Conservation (phyloP, 2,797 vertebrate species). For the Anabacerthia variegaticeps region DNA sequence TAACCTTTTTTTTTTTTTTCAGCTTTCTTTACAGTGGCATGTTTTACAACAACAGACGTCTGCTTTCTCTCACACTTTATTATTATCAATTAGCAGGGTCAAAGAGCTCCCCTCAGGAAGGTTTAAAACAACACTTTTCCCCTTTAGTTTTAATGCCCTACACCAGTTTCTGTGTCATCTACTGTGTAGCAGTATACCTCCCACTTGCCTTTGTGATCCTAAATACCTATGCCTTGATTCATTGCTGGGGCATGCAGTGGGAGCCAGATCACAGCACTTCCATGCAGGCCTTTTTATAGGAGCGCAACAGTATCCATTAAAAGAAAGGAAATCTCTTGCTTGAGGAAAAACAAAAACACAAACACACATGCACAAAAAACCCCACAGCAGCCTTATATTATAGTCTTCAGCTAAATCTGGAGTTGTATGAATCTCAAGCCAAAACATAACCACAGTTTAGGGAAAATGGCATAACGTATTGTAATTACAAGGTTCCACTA, state of each 20-base stretch:
- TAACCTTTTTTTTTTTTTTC: neutral
- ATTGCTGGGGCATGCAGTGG: neutral
- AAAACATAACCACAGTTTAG: constrained; percentile 3
- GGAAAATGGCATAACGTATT: neutral
- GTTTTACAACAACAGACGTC: neutral
- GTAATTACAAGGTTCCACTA: neutral
- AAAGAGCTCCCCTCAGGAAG: constrained; percentile 53
- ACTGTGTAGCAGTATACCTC: constrained; percentile 6
- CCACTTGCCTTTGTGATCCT: constrained; percentile 51
- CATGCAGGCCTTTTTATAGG: constrained; percentile 9
- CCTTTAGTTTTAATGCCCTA: constrained; percentile 27
- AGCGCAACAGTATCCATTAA: neutral
- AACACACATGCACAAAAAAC: accelerated
- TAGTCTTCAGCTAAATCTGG: neutral
- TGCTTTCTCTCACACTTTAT: constrained; percentile 63
- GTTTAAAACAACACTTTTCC: constrained; percentile 59
- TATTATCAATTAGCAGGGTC: constrained; percentile 65
- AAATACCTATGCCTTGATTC: constrained; percentile 8
- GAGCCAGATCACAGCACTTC: constrained; percentile 55
- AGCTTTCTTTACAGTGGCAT: constrained; percentile 4
- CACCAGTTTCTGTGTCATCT: constrained; percentile 28
- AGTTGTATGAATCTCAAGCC: neutral
- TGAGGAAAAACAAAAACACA: neutral
- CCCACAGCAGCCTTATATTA: neutral
- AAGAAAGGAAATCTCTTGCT: constrained; percentile 12